Evolutionary conservation across 2,797 vertebrate species (phyloP).

Genomic region (Scolopax rusticola): DNA sequence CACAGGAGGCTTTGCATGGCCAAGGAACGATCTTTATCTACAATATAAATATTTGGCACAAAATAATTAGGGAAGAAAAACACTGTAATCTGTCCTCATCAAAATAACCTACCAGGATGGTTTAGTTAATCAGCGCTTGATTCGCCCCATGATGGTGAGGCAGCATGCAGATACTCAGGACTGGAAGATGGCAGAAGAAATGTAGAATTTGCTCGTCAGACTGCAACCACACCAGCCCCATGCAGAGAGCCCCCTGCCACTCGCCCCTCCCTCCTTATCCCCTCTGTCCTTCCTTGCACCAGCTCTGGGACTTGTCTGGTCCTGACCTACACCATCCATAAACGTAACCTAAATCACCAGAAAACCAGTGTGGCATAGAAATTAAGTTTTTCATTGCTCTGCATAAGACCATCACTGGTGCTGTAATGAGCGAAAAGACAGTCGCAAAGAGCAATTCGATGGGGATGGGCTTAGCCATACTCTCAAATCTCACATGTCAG

Average conservation of each 20-base stretch:
- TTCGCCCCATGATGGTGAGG: background rate
- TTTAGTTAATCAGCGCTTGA: background rate
- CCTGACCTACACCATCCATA: background rate
- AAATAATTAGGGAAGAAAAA: conserved; percentile 8
- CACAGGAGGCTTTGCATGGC: fast-evolving
- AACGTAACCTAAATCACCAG: background rate
- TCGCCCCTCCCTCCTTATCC: background rate
- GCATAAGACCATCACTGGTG: fast-evolving
- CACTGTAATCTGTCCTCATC: background rate
- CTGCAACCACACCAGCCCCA: background rate
- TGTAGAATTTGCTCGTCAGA: background rate
- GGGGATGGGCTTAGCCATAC: background rate
- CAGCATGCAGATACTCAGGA: background rate
- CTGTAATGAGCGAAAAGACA: background rate
- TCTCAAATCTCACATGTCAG: background rate
- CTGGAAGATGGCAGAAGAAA: background rate
- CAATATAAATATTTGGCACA: background rate
- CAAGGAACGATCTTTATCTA: background rate
- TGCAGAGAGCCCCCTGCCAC: fast-evolving
- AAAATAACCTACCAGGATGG: background rate
- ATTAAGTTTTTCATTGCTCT: background rate
- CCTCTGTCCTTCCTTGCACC: background rate
- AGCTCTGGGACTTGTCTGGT: background rate
- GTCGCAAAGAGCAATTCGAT: background rate
- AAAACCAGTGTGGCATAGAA: background rate